Evolutionary conservation across 2,888 invertebrate species (phyloP).

Genomic region (Rotaria magnacalcarata): DNA sequence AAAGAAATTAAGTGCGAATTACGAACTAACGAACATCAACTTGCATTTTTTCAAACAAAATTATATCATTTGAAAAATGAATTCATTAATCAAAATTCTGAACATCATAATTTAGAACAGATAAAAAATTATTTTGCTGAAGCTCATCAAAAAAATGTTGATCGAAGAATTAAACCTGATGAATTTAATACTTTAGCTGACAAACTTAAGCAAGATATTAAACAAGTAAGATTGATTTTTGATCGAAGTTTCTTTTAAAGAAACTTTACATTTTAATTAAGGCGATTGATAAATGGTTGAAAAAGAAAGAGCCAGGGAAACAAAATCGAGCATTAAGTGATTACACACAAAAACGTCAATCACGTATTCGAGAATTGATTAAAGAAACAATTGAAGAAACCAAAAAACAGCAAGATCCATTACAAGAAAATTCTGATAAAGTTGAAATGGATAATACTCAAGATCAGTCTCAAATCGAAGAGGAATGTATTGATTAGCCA

Average conservation of each 20-base stretch:
- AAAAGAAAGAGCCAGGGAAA: not conserved
- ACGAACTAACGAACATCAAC: not conserved
- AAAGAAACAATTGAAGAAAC: slow-evolving; percentile 1
- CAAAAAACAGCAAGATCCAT: not conserved
- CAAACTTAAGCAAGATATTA: not conserved
- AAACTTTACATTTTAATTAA: not conserved
- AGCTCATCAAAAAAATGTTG: not conserved
- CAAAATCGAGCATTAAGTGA: slow-evolving; percentile 20
- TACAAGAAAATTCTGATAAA: not conserved
- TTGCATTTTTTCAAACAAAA: slow-evolving; percentile 15
- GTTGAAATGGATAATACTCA: not conserved
- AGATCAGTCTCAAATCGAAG: not conserved
- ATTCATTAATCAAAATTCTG: not conserved
- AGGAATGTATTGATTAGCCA: not conserved
- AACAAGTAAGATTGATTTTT: not conserved
- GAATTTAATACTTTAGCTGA: slow-evolving; percentile 14
- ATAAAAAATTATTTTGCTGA: not conserved
- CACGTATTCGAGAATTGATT: slow-evolving; percentile 10
- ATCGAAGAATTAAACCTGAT: slow-evolving; percentile 4
- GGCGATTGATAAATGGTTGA: slow-evolving; percentile 18
- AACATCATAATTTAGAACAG: not conserved
- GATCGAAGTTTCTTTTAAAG: not conserved
- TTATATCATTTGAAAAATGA: not conserved
- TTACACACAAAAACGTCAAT: not conserved
- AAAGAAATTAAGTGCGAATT: not conserved